Conservation (phyloP, 2,113 vertebrate species). For the Phalacrocorax carbo region DNA sequence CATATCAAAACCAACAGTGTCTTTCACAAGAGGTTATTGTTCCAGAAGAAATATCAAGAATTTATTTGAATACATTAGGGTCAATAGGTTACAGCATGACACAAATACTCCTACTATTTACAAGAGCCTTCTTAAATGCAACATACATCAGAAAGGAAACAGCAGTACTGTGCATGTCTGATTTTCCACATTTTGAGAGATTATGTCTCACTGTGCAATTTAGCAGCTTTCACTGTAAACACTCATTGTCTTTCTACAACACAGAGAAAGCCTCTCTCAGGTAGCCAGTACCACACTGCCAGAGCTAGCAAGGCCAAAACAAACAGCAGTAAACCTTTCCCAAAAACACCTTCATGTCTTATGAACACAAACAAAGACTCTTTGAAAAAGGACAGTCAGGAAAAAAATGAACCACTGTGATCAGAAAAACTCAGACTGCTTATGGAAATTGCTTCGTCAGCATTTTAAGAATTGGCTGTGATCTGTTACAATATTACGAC, state of each 20-base stretch:
- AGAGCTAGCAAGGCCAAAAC: background rate
- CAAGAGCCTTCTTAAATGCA: background rate
- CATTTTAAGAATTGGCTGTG: background rate
- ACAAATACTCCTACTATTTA: background rate
- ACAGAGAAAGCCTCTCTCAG: background rate
- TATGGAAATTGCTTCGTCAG: background rate
- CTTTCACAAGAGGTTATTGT: background rate
- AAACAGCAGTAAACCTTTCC: background rate
- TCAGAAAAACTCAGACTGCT: background rate
- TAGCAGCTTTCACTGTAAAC: background rate
- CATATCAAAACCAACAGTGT: background rate
- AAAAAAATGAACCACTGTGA: background rate
- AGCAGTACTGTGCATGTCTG: background rate
- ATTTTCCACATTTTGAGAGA: background rate
- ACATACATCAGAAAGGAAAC: background rate
- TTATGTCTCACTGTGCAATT: background rate
- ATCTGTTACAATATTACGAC: background rate
- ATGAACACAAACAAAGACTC: background rate
- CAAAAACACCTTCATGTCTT: background rate
- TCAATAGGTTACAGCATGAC: background rate
- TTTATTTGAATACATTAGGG: background rate
- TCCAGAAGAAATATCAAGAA: background rate
- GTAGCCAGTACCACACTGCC: background rate
- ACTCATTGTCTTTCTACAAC: background rate
- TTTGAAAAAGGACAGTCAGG: background rate